Evolutionary conservation across 2,113 vertebrate species (phyloP).

Genomic region (Laticauda colubrina): DNA sequence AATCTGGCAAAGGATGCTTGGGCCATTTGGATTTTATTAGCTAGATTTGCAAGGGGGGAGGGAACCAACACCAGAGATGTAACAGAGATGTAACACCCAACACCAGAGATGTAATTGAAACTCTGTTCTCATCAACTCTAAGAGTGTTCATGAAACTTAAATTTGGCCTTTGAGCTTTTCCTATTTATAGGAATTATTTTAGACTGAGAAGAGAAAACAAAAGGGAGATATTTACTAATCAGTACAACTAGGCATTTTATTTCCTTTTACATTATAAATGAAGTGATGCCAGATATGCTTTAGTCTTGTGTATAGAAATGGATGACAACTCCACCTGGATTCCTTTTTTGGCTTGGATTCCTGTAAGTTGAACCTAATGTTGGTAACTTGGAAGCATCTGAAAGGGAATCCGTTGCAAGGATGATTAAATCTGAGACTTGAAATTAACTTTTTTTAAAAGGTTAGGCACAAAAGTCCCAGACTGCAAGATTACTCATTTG

Average conservation of each 20-base stretch:
- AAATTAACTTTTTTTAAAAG: neutral
- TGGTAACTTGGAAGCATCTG: neutral
- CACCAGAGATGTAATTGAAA: neutral
- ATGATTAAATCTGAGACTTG: neutral
- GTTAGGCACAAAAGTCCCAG: neutral
- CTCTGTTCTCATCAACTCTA: neutral
- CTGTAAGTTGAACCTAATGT: neutral
- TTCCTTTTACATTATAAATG: neutral
- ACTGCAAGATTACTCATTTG: neutral
- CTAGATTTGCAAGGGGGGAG: neutral
- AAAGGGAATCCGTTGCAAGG: neutral
- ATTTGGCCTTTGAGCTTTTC: neutral
- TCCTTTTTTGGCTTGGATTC: neutral
- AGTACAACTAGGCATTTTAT: neutral
- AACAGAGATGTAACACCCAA: neutral
- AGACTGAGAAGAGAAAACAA: neutral
- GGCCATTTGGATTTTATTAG: neutral
- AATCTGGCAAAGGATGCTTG: neutral
- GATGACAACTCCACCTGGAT: neutral
- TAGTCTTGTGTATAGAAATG: neutral
- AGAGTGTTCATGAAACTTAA: neutral
- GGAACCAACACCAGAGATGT: neutral
- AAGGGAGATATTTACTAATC: neutral
- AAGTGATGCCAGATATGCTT: neutral
- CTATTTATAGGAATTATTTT: neutral